A percentile compares a stretch with the other conserved stretches of the same genome.
Evolutionary conservation across 2,888 invertebrate species (phyloP).

Genomic region (Mechanitis mazaeus): DNA sequence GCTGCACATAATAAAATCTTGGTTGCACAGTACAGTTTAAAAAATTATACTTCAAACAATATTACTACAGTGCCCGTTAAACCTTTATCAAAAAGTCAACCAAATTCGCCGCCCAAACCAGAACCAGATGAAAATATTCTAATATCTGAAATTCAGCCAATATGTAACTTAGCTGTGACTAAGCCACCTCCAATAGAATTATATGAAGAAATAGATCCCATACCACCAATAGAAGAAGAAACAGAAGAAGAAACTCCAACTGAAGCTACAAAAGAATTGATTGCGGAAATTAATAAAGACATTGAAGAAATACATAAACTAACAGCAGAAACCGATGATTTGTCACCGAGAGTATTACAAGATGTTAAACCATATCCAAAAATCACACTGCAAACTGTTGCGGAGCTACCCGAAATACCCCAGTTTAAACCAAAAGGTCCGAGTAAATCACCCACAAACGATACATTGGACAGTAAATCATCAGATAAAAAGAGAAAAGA

Average conservation of each 20-base stretch:
- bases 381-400: constrained; percentile 78
- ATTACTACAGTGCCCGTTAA: constrained; percentile 46
- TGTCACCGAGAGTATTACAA: constrained; percentile 63
- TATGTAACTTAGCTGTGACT: constrained; percentile 47
- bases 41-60: constrained; percentile 61
- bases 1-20: constrained; percentile 73
- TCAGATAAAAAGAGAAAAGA: constrained; percentile 78
- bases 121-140: constrained; percentile 58
- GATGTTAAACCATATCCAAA: constrained; percentile 73
- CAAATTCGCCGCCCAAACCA: constrained; percentile 69
- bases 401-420: constrained; percentile 79
- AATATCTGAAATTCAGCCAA: constrained; percentile 49
- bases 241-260: constrained; percentile 60
- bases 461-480: constrained; percentile 60
- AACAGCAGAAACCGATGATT: constrained; percentile 64
- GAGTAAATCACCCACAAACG: constrained; percentile 50
- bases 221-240: constrained; percentile 66
- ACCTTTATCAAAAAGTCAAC: constrained; percentile 69
- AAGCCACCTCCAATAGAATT: constrained; percentile 56
- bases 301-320: constrained; percentile 72
- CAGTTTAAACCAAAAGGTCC: constrained; percentile 67
- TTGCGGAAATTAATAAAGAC: constrained; percentile 68
- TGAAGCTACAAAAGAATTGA: constrained; percentile 57
- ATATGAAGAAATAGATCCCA: constrained; percentile 62
- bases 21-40: constrained; percentile 76